phyloP scores from a whole-genome alignment of 2,888 invertebrate genomes.

The Diaphora mendica region DNA sequence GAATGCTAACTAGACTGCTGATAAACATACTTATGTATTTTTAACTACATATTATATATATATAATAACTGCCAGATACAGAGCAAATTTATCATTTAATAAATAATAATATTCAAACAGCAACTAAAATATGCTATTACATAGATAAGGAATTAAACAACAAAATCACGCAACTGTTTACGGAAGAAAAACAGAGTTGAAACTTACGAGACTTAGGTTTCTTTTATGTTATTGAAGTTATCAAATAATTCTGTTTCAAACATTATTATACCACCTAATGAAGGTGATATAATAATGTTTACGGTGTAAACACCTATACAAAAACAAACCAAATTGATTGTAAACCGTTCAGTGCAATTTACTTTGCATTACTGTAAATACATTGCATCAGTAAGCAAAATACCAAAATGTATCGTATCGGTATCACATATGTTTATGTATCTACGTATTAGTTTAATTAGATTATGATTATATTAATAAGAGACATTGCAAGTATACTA shows the following conservation, averaged over 20 bases:
- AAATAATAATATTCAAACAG: background rate
- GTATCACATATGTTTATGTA: constrained; percentile 39
- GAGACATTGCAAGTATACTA: constrained; percentile 22
- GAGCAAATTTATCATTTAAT: too few species aligned
- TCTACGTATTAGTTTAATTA: constrained; percentile 45
- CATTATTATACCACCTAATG: too few species aligned
- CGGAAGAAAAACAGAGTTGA: too few species aligned
- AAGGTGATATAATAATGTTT: too few species aligned
- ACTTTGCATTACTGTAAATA: constrained; percentile 7
- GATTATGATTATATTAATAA: constrained; percentile 26
- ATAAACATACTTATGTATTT: too few species aligned
- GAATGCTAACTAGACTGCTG: too few species aligned
- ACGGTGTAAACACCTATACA: background rate
- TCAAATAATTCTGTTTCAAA: too few species aligned
- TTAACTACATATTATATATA: too few species aligned
- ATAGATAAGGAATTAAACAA: background rate
- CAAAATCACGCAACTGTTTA: background rate
- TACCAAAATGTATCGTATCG: constrained; percentile 21
- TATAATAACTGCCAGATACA: too few species aligned
- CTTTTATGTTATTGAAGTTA: too few species aligned
- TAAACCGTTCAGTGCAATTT: background rate
- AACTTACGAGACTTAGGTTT: too few species aligned
- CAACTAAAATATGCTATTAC: background rate
- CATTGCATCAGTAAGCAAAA: constrained; percentile 15
- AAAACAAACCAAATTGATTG: background rate